phyloP scores from a whole-genome alignment of 2,797 vertebrate species.

The Natrix natrix region DNA sequence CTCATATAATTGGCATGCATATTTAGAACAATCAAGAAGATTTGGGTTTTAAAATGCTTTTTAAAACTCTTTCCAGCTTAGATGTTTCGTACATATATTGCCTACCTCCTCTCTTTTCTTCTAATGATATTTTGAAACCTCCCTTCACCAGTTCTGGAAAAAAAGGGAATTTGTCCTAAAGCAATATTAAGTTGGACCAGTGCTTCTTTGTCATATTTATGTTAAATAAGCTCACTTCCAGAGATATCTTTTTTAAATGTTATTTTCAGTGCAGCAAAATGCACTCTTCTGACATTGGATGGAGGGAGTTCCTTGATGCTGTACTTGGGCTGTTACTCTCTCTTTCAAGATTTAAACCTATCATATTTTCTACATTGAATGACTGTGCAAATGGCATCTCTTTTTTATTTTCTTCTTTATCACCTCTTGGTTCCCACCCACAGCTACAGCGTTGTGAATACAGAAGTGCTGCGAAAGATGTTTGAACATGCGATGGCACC shows the following conservation, averaged over 20 bases:
- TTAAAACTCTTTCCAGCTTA: neutral
- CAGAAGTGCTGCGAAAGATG: constrained; percentile 57
- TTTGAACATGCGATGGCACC: constrained; percentile 57
- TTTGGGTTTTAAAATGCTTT: neutral
- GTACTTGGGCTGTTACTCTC: neutral
- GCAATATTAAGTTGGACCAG: neutral
- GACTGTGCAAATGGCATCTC: neutral
- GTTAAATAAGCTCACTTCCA: neutral
- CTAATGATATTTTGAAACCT: neutral
- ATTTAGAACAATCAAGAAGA: neutral
- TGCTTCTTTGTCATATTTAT: neutral
- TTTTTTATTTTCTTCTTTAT: neutral
- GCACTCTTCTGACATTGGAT: neutral
- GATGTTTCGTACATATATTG: neutral
- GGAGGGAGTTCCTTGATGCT: neutral
- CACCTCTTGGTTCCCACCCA: neutral
- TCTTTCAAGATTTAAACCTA: neutral
- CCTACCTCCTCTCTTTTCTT: neutral
- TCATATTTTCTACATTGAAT: neutral
- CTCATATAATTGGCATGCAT: neutral
- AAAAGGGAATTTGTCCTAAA: neutral
- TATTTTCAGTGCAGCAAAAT: neutral
- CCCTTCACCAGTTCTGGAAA: neutral
- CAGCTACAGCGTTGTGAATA: constrained; percentile 59
- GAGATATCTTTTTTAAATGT: neutral